These are phyloP conservation scores for Chrysolina haemoptera DNA, from an alignment of 2,888 invertebrate species.

Conservation along the genomic window DNA sequence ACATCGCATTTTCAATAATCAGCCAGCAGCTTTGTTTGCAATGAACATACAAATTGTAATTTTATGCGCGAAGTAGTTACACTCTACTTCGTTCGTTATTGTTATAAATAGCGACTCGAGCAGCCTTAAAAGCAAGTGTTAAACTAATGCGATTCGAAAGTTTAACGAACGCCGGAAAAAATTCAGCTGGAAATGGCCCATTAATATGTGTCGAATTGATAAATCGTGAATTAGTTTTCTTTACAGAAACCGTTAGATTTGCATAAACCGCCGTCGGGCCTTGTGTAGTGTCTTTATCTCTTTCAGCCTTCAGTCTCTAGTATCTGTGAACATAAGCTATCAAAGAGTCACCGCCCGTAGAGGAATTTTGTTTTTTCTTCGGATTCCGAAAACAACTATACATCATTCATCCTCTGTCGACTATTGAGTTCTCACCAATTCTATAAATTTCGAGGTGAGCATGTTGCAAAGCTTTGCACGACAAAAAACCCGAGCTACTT, in stretches of 20 bases:
- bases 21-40: constrained; percentile 30
- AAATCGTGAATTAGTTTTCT: neutral
- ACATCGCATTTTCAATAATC: constrained; percentile 21
- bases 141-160: constrained; percentile 18
- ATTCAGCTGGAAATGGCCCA: constrained; percentile 6
- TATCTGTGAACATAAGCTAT: neutral
- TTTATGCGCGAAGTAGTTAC: constrained; percentile 40
- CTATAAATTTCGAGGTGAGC: too few species aligned
- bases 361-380: too few species aligned
- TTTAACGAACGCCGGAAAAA: neutral
- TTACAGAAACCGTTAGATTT: constrained; percentile 7
- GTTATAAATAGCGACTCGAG: constrained; percentile 28
- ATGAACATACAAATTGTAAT: constrained; percentile 42
- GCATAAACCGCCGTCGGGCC: neutral
- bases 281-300: neutral
- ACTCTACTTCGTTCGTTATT: constrained; percentile 41
- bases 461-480: too few species aligned
- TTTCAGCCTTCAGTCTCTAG: neutral
- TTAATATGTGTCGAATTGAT: constrained; percentile 18
- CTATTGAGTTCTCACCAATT: too few species aligned
- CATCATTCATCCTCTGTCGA: too few species aligned
- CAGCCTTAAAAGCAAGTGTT: constrained; percentile 14
- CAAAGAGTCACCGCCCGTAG: neutral
- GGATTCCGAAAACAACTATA: too few species aligned
- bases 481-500: too few species aligned